Evolutionary conservation across 2,888 invertebrate species (phyloP), one percentile per base, ranked within the genome.

Genomic region (Cactoblastis cactorum): DNA sequence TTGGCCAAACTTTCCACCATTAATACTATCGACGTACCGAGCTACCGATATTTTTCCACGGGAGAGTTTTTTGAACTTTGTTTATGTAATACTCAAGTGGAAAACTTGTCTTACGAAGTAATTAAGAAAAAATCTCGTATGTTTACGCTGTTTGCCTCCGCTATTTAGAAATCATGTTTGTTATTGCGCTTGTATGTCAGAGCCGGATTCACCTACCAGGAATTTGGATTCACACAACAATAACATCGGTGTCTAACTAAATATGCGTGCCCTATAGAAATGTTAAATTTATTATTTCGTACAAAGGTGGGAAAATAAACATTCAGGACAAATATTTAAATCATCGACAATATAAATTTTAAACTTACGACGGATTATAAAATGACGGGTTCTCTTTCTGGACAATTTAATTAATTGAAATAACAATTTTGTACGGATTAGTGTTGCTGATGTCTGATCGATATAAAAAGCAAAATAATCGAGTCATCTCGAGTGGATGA

Each of bases 1-100:
- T 88, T 87, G 67, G 57, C 66, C 74, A 72, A 85, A 86, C 85
- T 87, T 86, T 87, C 83, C 58, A 78, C 83, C 79, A 76, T 83
- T 88, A 87, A 82, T 83, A n/a, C n/a, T n/a, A n/a, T n/a, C n/a
- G n/a, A n/a, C n/a, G n/a, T n/a, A n/a, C n/a, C n/a, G 78, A 83
- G 85, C 87, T 88, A 83, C 88, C 83, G 83, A 80, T 82, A 81
- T 74, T 72, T 73, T 72, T 73, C 64, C 65, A 61, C 61, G 61
- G 61, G 67, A 69, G 69, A 72, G 68, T 65, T 78, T 79, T 78
- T 77, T 77, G 63, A 74, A 74, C 69, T 74, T 66, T 80, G 70
- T 82, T 82, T 81, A 74, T 81, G 75, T 76, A 81, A 82, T 79
- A 67, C 57, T 65, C 58, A 55, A 69, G 68, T 63, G 62, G 69